Evolutionary conservation across 1,140 invertebrate species (phyloP).

Genomic region (Leptinotarsa undecemlineata): DNA sequence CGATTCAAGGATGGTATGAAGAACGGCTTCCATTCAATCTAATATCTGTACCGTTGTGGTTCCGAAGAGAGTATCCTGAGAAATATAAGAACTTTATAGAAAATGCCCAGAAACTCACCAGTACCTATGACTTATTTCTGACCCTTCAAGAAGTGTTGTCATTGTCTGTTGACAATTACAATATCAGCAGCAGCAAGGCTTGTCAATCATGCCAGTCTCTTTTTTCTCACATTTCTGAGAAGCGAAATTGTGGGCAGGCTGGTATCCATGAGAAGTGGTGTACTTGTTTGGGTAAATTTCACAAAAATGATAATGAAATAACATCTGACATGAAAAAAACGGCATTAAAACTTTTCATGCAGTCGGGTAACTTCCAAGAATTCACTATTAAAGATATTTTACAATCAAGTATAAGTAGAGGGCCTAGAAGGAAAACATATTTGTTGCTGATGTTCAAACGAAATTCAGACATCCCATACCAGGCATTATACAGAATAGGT

Average conservation of each 20-base stretch:
- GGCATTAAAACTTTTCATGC: constrained; percentile 1
- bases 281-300: constrained; percentile 33
- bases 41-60: constrained; percentile 71
- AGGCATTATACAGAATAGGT: not conserved
- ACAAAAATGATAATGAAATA: constrained; percentile 6
- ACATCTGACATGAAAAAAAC: not conserved
- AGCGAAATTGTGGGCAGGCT: constrained; percentile 73
- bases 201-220: constrained; percentile 71
- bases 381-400: not conserved
- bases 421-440: not conserved
- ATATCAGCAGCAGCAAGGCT: constrained; percentile 54
- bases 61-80: constrained; percentile 61
- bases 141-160: constrained; percentile 59
- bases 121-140: constrained; percentile 77
- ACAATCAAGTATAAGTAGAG: not conserved
- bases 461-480: not conserved
- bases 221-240: constrained; percentile 64
- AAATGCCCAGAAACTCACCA: constrained; percentile 70
- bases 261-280: constrained; percentile 37
- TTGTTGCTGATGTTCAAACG: constrained; percentile 9
- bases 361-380: not conserved
- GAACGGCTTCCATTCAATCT: constrained; percentile 81
- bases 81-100: constrained; percentile 63
- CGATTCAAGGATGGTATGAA: constrained; percentile 80
- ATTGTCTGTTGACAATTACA: constrained; percentile 55